Base-by-base conservation (phyloP, 1,140 invertebrate genomes). In the Drosophila lowei region DNA sequence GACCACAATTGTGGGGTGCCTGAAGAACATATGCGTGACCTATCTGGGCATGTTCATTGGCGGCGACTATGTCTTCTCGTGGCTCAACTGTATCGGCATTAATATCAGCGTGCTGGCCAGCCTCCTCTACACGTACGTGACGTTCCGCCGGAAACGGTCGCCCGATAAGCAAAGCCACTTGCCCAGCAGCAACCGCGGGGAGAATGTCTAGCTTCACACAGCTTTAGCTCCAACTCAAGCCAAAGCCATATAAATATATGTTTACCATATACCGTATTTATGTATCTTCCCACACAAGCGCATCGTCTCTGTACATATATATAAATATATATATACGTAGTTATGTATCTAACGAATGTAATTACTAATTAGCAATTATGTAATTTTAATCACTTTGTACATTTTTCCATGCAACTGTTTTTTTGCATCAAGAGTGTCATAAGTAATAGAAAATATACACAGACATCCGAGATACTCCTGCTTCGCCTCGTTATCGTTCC, bases 11-110 rank as follows among this genome's bases (percentile, higher is more conserved):
- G 97, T 99, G 72, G 99, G 99, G 1, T 99, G 97, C 88, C 93
- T 99, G n/a, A 99, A 99, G 92, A 97, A 97, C 92, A 96, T 97
- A 66, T 95, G 95, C 75, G 95, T 98, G 1, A 98, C 96, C 15
- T 98, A 97, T 92, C 93, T 98, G 88, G 98, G 98, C 25, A 99
- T 99, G 98, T 94, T 99, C 23, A 97, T 99, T 58, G 98, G 98
- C 47, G 98, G 98, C 11, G 98, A 99, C 92, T 99, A 99, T 92
- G 94, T 99, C 49, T 99, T 99, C 91, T 96, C 96, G 3, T 95
- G 94, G 94, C 92, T 97, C 21, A 99, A 99, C 91, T 99, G 99
- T 93, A 92, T 98, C 67, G 98, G 98, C 9, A 94, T 99, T 25
- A 99, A 98, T 92, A 94, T 99, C 68, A 97, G 96, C 91, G 95